Conservation (phyloP, 2,797 vertebrate species). For the Scolopax rusticola region DNA sequence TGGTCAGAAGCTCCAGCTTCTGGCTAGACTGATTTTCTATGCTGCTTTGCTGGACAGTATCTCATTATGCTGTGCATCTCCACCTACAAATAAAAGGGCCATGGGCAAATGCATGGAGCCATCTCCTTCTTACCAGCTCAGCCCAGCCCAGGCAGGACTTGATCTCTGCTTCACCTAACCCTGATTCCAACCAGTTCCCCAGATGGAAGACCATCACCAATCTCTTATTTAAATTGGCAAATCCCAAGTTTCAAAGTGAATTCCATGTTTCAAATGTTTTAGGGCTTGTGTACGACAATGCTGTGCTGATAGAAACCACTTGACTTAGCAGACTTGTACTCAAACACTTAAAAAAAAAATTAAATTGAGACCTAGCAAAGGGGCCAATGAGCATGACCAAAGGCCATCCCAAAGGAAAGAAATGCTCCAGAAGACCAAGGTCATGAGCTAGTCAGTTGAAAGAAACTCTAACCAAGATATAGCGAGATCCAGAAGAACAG, state of each 20-base stretch:
- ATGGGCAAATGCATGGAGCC: not conserved
- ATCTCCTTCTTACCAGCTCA: not conserved
- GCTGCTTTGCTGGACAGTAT: not conserved
- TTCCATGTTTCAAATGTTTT: accelerated
- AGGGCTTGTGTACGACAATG: not conserved
- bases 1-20: not conserved
- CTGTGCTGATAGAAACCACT: not conserved
- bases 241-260: not conserved
- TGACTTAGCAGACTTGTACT: not conserved
- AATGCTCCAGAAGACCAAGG: not conserved
- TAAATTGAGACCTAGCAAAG: accelerated
- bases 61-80: not conserved
- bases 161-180: not conserved
- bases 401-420: not conserved
- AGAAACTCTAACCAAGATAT: not conserved
- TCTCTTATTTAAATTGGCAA: accelerated
- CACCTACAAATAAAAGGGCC: not conserved
- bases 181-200: not conserved
- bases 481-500: not conserved
- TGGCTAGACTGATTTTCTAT: too few species aligned
- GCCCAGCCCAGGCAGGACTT: not conserved
- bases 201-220: not conserved
- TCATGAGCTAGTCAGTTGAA: not conserved
- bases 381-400: not conserved
- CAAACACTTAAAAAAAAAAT: not conserved